Evolutionary conservation across 2,113 vertebrate genomes (phyloP).

Genomic region (Centropristis striata): DNA sequence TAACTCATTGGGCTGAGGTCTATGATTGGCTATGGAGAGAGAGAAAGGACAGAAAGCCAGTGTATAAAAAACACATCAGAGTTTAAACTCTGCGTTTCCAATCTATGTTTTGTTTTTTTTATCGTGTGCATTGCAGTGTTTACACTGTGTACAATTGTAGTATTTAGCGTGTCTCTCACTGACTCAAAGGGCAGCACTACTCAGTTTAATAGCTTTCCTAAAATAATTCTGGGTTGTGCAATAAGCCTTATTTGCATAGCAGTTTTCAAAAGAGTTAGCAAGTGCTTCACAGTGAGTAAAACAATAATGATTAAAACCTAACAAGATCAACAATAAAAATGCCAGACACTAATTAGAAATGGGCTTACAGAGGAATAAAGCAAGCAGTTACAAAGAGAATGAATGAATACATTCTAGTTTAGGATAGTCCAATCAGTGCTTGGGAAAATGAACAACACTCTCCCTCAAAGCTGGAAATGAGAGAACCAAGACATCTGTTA

Average conservation of each 20-base stretch:
- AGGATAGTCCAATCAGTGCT: conserved; percentile 55
- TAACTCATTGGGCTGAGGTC: background rate
- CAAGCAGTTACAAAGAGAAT: conserved; percentile 50
- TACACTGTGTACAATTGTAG: conserved; percentile 20
- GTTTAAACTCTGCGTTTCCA: conserved; percentile 8
- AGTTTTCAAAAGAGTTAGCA: conserved; percentile 34
- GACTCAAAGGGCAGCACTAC: conserved; percentile 15
- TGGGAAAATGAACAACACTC: conserved; percentile 45
- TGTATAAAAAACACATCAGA: background rate
- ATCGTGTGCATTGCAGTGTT: conserved; percentile 26
- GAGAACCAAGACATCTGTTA: conserved; percentile 60
- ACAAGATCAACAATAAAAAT: conserved; percentile 62
- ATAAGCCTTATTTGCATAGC: conserved; percentile 36
- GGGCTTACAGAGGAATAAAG: conserved; percentile 44
- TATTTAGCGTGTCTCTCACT: conserved; percentile 31
- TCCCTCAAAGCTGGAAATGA: conserved; percentile 61
- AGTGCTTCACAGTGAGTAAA: conserved; percentile 31
- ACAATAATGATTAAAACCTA: conserved; percentile 67
- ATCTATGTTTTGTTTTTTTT: conserved; percentile 1
- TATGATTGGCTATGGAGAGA: background rate
- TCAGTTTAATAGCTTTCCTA: conserved; percentile 41
- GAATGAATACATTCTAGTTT: conserved; percentile 47
- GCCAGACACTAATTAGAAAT: conserved; percentile 61
- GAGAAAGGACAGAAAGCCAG: background rate
- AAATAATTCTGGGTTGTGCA: conserved; percentile 20